Percentiles rank a stretch among this genome's conserved stretches.
phyloP scores from a whole-genome alignment of 2,113 vertebrate genomes.

The Oryzias curvinotus region DNA sequence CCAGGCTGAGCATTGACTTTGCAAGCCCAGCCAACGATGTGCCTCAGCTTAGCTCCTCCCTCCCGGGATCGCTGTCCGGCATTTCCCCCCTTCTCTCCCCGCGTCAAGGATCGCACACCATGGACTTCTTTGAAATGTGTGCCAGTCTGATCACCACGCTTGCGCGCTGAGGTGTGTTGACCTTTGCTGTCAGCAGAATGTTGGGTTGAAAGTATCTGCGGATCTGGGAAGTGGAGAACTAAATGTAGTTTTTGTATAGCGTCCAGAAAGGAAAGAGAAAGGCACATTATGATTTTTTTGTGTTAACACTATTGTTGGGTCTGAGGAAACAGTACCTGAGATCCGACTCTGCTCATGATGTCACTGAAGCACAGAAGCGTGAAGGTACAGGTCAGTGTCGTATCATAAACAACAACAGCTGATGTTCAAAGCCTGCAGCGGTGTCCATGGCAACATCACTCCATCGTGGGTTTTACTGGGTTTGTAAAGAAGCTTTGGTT shows the following conservation, averaged over 20 bases:
- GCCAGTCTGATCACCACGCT: slow-evolving; percentile 95
- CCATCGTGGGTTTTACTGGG: slow-evolving; percentile 35
- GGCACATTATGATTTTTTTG: slow-evolving; percentile 5
- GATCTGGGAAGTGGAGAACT: slow-evolving; percentile 10
- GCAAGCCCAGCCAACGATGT: slow-evolving; percentile 70
- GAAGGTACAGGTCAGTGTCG: slow-evolving; percentile 5
- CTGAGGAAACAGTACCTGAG: slow-evolving; percentile 17
- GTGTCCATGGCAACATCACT: slow-evolving; percentile 14
- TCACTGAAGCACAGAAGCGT: neutral
- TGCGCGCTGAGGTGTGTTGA: slow-evolving; percentile 82
- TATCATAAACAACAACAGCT: slow-evolving; percentile 15
- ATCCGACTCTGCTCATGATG: slow-evolving; percentile 18
- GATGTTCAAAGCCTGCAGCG: slow-evolving; percentile 8
- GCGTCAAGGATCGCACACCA: slow-evolving; percentile 93
- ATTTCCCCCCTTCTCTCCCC: slow-evolving; percentile 77
- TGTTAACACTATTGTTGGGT: slow-evolving; percentile 11
- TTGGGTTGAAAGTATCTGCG: slow-evolving; percentile 15
- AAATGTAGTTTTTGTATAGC: neutral
- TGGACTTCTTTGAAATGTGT: slow-evolving; percentile 99
- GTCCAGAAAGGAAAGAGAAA: slow-evolving; percentile 22
- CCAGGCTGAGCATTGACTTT: slow-evolving; percentile 89
- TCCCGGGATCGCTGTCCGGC: slow-evolving; percentile 84
- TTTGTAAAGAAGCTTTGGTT: slow-evolving; percentile 58
- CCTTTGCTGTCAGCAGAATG: slow-evolving; percentile 10
- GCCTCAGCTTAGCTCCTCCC: slow-evolving; percentile 83